These are phyloP conservation scores for Parauchenoglanis ngamensis DNA, from an alignment of 2,797 vertebrate species.

Conservation along the genomic window DNA sequence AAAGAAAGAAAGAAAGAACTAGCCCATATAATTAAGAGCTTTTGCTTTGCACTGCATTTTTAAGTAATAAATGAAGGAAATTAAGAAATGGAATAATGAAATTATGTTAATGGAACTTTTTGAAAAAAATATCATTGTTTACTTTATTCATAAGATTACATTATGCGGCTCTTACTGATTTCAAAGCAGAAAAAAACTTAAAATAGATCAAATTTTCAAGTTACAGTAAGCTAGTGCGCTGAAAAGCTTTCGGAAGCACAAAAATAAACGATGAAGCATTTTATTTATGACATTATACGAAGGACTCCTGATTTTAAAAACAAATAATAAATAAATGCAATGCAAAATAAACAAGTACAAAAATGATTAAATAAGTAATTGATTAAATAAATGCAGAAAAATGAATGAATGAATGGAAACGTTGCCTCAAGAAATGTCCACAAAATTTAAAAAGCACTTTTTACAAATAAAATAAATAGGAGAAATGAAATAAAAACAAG, in stretches of 20 bases:
- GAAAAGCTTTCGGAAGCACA: background rate
- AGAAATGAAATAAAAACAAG: background rate
- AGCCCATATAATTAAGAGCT: background rate
- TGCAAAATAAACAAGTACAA: background rate
- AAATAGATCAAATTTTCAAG: background rate
- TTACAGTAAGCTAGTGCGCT: background rate
- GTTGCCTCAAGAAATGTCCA: background rate
- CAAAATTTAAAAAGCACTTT: background rate
- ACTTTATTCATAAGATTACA: background rate
- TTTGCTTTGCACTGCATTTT: background rate
- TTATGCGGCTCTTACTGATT: background rate
- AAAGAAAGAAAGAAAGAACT: background rate
- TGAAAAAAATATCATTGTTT: background rate
- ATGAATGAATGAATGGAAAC: background rate
- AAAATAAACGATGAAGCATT: background rate
- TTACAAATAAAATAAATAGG: background rate
- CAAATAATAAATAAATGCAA: background rate
- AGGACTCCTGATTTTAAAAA: background rate
- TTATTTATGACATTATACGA: background rate
- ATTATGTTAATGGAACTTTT: constrained; percentile 8
- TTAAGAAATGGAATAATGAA: constrained; percentile 10
- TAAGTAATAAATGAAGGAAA: constrained; percentile 6
- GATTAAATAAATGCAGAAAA: background rate
- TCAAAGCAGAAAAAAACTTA: background rate
- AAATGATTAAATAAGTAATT: background rate